phyloP scores from a whole-genome alignment of 1,140 invertebrate genomes.

The Delia radicum region DNA sequence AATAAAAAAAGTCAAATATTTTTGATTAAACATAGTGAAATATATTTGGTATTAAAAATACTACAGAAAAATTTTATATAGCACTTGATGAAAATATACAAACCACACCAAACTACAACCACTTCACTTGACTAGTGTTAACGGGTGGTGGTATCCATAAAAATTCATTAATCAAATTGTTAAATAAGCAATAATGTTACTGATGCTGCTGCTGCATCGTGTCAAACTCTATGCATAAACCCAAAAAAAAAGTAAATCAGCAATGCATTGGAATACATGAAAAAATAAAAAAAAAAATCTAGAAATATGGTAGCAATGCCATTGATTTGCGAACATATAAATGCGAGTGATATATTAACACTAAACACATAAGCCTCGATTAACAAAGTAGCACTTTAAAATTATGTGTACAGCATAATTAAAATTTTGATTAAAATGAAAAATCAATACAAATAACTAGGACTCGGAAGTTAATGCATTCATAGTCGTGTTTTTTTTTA shows the following conservation, averaged over 20 bases:
- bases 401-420: no score
- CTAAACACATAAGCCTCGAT: no score
- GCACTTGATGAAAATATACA: background rate
- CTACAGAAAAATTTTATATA: background rate
- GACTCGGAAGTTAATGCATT: no score
- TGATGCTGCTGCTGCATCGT: background rate
- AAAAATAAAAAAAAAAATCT: background rate
- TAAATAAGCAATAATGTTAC: conserved; percentile 17
- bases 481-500: background rate
- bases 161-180: conserved; percentile 24
- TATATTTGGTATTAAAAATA: background rate
- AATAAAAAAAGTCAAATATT: background rate
- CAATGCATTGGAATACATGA: background rate
- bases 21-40: background rate
- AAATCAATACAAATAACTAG: no score
- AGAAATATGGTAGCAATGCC: background rate
- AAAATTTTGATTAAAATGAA: no score
- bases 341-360: background rate
- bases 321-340: conserved; percentile 13
- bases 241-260: background rate
- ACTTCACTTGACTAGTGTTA: background rate
- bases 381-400: no score
- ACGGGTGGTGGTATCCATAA: background rate
- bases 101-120: background rate
- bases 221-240: background rate